Conservation (phyloP, 2,797 vertebrate genomes). For the Aulostomus chinensis region DNA sequence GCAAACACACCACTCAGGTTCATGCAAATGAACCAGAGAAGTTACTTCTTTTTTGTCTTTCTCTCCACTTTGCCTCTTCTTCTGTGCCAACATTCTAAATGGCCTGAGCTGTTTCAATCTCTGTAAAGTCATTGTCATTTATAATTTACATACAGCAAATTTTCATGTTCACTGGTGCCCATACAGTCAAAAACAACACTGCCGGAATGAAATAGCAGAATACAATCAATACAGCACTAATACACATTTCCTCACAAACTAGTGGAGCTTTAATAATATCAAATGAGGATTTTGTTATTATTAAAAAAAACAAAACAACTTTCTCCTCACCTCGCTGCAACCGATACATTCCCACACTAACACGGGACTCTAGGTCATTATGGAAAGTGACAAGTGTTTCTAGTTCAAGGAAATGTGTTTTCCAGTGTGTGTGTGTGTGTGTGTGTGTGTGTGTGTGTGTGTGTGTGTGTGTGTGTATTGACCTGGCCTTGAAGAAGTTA, state of each 20-base stretch:
- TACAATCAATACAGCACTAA: background rate
- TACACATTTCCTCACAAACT: slow-evolving; percentile 8
- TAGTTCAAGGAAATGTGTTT: slow-evolving; percentile 11
- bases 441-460: slow-evolving; percentile 2
- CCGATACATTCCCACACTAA: slow-evolving; percentile 19
- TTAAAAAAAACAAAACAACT: background rate
- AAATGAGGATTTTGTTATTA: too few species aligned
- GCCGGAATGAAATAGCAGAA: background rate
- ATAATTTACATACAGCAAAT: slow-evolving; percentile 6
- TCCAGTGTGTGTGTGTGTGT: slow-evolving; percentile 9
- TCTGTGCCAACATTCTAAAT: background rate
- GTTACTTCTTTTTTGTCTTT: too few species aligned
- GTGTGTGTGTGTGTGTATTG: background rate
- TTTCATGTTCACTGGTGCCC: background rate
- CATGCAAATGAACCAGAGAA: too few species aligned
- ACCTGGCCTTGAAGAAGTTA: slow-evolving; percentile 5
- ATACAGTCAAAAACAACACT: background rate
- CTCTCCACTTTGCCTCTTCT: too few species aligned
- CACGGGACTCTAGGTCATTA: slow-evolving; percentile 9
- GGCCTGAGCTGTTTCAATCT: slow-evolving; percentile 1
- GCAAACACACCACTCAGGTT: background rate
- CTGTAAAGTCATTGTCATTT: background rate
- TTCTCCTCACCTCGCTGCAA: slow-evolving; percentile 4
- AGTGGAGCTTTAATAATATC: slow-evolving; percentile 6
- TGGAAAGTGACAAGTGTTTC: slow-evolving; percentile 15